These are phyloP conservation scores for Linepithema humile DNA, from an alignment of 1,140 invertebrate species.

Conservation along the genomic window DNA sequence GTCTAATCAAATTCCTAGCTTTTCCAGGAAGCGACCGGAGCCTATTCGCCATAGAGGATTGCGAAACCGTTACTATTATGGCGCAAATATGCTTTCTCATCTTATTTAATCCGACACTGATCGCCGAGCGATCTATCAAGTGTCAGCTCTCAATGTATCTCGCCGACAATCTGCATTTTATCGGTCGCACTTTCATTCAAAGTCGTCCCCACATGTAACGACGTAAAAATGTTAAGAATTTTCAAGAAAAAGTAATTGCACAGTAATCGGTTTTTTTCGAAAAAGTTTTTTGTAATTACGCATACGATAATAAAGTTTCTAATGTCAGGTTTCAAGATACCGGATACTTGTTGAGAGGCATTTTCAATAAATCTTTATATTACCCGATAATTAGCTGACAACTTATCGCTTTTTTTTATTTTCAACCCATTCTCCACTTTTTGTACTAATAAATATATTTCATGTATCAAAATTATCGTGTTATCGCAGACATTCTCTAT, in stretches of 20 bases:
- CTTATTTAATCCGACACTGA: constrained; percentile 55
- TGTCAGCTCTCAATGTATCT: constrained; percentile 52
- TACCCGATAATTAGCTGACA: not conserved
- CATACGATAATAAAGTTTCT: not conserved
- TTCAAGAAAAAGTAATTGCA: not conserved
- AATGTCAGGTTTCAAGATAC: not conserved
- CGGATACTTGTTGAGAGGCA: not conserved
- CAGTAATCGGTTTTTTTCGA: not conserved
- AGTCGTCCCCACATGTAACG: not conserved
- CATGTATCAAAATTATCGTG: constrained; percentile 35
- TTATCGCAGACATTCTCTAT: constrained; percentile 1
- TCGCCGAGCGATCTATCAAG: constrained; percentile 56
- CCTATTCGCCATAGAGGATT: constrained; percentile 8
- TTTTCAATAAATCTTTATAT: not conserved
- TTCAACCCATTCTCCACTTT: not conserved
- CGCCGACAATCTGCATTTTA: constrained; percentile 48
- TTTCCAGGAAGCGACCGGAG: constrained; percentile 42
- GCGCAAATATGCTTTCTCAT: constrained; percentile 48
- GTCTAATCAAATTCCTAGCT: constrained; percentile 41
- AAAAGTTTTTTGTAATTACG: not conserved
- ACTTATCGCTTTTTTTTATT: constrained; percentile 49
- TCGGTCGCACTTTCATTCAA: constrained; percentile 38
- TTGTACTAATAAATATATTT: constrained; percentile 9
- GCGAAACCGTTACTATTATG: constrained; percentile 51
- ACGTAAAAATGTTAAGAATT: not conserved